These are phyloP conservation scores for Tauraco erythrolophus DNA, from an alignment of 2,113 vertebrate genomes.

Conservation along the genomic window DNA sequence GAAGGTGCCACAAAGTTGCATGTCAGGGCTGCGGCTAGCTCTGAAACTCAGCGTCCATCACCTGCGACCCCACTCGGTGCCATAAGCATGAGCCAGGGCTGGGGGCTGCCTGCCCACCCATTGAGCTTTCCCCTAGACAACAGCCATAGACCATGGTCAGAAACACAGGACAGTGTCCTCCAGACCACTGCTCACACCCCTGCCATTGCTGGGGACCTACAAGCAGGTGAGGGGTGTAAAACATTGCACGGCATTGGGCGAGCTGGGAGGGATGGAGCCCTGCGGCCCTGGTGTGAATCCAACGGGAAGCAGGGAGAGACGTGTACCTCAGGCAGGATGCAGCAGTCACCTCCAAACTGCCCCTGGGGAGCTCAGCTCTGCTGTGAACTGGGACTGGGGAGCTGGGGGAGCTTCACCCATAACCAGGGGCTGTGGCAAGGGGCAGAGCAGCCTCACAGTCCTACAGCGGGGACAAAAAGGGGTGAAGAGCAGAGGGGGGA, in stretches of 20 bases:
- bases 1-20: background rate
- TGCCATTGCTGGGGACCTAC: background rate
- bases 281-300: background rate
- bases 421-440: rapidly evolving
- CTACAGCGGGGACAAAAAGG: background rate
- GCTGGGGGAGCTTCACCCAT: background rate
- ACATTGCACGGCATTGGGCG: rapidly evolving
- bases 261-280: background rate
- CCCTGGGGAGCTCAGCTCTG: background rate
- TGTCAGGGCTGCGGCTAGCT: rapidly evolving
- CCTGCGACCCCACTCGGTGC: rapidly evolving
- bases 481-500: background rate
- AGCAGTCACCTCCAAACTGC: background rate
- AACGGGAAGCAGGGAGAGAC: background rate
- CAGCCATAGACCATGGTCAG: rapidly evolving
- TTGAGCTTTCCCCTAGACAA: background rate
- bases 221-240: background rate
- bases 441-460: background rate
- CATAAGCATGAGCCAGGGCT: rapidly evolving
- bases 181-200: background rate
- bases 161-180: rapidly evolving
- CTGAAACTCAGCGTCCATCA: background rate
- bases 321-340: rapidly evolving
- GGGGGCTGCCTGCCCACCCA: background rate
- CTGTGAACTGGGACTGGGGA: background rate